phyloP scores from a whole-genome alignment of 2,113 vertebrate species.

The Martes martes region DNA sequence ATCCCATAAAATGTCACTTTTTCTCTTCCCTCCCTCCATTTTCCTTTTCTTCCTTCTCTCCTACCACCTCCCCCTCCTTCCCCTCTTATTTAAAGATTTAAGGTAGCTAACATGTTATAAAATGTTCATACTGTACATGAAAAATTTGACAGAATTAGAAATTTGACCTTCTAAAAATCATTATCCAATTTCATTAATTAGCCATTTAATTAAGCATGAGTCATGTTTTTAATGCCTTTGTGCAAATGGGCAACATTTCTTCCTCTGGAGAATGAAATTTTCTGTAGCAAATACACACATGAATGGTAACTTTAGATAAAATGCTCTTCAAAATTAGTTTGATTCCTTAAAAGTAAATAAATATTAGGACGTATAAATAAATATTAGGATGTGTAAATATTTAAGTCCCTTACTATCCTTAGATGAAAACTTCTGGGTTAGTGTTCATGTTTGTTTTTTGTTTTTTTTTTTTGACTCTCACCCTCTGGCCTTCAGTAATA shows the following conservation, averaged over 20 bases:
- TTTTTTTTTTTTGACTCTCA: neutral
- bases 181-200: neutral
- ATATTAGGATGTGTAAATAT: neutral
- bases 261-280: neutral
- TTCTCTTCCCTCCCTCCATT: neutral
- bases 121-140: neutral
- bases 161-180: neutral
- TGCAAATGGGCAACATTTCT: neutral
- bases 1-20: neutral
- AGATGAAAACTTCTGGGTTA: neutral
- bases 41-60: neutral
- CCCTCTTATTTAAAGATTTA: neutral
- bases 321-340: neutral
- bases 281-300: neutral
- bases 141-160: neutral
- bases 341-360: conserved; percentile 17
- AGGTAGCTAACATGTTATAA: neutral
- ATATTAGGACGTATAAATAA: neutral
- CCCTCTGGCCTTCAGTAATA: neutral
- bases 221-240: neutral
- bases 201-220: neutral
- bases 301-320: neutral
- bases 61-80: neutral
- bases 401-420: neutral
- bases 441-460: neutral